Percentiles rank a stretch among this genome's conserved stretches.
Evolutionary conservation across 2,797 vertebrate species (phyloP).

Genomic region (Sylvilagus floridanus): DNA sequence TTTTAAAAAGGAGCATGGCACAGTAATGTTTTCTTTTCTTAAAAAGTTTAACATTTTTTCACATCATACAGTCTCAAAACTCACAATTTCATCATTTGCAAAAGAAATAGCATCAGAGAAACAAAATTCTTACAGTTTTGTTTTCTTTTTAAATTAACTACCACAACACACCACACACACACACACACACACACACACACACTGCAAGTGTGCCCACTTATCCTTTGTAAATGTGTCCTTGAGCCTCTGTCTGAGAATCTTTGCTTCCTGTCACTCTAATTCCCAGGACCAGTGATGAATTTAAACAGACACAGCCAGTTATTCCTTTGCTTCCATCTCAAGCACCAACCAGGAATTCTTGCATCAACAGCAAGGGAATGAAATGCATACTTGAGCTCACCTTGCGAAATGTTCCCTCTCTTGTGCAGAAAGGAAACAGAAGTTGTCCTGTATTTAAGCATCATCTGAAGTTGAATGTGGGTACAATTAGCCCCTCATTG

Average conservation of each 20-base stretch:
- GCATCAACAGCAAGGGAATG: neutral
- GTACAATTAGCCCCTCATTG: neutral
- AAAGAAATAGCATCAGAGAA: neutral
- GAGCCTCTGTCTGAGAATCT: neutral
- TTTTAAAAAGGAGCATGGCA: neutral
- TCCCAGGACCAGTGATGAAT: neutral
- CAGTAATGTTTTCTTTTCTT: constrained; percentile 1
- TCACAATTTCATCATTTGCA: neutral
- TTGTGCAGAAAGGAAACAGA: neutral
- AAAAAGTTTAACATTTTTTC: neutral
- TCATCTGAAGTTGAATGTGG: neutral
- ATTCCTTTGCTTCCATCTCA: neutral
- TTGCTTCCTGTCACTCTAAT: neutral
- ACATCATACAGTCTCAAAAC: neutral
- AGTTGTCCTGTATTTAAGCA: neutral
- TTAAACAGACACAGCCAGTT: neutral
- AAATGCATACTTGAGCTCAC: neutral
- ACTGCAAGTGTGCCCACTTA: neutral
- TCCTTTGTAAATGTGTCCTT: neutral
- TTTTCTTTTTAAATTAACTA: neutral
- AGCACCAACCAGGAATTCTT: neutral
- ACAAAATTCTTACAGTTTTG: neutral
- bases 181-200: neutral
- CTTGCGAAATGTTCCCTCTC: neutral
- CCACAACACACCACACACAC: too few relatives aligned